phyloP scores from a whole-genome alignment of 2,888 invertebrate genomes.

The Trilocha varians region DNA sequence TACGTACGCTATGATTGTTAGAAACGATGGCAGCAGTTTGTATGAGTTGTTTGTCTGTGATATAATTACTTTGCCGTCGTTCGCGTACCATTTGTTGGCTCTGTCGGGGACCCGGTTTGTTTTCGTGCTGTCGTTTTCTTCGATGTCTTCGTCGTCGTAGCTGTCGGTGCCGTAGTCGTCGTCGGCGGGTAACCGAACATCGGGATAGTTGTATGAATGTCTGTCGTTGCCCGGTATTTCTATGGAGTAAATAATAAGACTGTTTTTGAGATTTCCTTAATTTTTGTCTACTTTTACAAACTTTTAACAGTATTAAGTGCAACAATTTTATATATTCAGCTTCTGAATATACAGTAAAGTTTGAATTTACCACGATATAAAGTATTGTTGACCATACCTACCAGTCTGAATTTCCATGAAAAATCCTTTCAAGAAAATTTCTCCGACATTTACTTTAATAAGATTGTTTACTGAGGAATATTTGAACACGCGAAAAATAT shows the following conservation, averaged over 20 bases:
- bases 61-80: constrained; percentile 48
- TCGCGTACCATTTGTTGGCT: constrained; percentile 68
- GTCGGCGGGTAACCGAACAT: constrained; percentile 48
- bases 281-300: neutral
- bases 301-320: too few relatives aligned
- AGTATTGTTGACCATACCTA: too few relatives aligned
- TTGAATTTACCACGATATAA: too few relatives aligned
- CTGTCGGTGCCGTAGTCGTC: constrained; percentile 59
- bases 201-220: constrained; percentile 57
- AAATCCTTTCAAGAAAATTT: too few relatives aligned
- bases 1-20: constrained; percentile 26
- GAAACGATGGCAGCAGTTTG: constrained; percentile 4
- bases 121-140: constrained; percentile 42
- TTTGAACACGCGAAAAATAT: too few relatives aligned
- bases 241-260: constrained; percentile 22
- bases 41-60: constrained; percentile 23
- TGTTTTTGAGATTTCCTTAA: neutral
- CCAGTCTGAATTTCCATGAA: too few relatives aligned
- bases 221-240: constrained; percentile 68
- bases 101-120: constrained; percentile 63
- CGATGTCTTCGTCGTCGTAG: constrained; percentile 48
- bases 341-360: too few relatives aligned
- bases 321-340: too few relatives aligned
- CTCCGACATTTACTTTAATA: too few relatives aligned
- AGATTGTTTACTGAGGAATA: too few relatives aligned